Base-by-base conservation (phyloP, 2,888 invertebrate species). In the Calameuta filiformis region DNA sequence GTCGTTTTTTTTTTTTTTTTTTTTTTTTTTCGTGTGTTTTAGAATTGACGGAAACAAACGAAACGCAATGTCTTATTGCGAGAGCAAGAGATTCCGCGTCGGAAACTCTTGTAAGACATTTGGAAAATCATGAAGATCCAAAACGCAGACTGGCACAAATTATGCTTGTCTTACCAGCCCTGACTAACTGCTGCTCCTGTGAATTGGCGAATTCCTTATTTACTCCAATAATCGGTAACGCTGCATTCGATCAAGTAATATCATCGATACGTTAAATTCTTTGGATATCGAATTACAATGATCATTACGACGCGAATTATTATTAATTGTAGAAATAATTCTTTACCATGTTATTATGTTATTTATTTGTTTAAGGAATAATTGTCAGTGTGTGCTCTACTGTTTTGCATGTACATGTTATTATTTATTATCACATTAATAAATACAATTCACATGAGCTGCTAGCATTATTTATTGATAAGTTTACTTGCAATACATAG, bases 171-270 rank as follows among this genome's bases (percentile, higher is more conserved):
- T 78, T 90, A 35, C 89, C 90, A 11, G 79, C 87, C 68, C 81
- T 91, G 4, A 87, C 87, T 4, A 83, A 86, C 11, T 89, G 88
- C 76, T 90, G 90, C 69, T 84, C 89, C 1, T 84, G 87, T 56
- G 88, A 89, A 83, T 80, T 91, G 56, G 85, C 88, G 4, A 82
- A 80, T 35, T 83, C 85, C 76, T 82, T 91, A 6, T 90, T 91
- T 79, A 85, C 89, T 0, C 89, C 90, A 4, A 88, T 89, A 35
- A 90, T 90, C 73, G 87, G 87, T 4, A 86, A 89, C 77, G 82
- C 84, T 4, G 86, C 89, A 69, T 81, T 91, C 23, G 90, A 90
- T 31, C 84, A 82, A 79, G 87, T 91, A 9, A 90, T 91, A 75
- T 87, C 87, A 12, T 88, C 90, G 2, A 89, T 91, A 68, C 84